Conservation (phyloP, 2,888 invertebrate species). For the Chymomyza procnemis region DNA sequence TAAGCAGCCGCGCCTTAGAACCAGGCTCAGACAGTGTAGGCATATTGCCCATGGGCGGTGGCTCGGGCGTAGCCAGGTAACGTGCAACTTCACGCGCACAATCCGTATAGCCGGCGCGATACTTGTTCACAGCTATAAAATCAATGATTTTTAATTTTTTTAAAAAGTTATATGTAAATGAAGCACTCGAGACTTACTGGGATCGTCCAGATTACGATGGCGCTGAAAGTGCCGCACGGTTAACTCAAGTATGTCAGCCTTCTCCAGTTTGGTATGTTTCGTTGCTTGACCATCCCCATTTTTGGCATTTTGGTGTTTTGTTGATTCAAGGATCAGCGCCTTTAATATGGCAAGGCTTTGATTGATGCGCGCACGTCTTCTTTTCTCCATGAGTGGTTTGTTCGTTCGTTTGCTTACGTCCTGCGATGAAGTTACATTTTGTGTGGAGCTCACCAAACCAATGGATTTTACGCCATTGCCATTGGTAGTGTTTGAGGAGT, state of each 20-base stretch:
- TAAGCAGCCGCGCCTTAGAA: constrained; percentile 81
- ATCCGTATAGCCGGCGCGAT: constrained; percentile 82
- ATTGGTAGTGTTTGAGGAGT: constrained; percentile 62
- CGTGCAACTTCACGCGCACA: constrained; percentile 82
- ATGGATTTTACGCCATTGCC: constrained; percentile 72
- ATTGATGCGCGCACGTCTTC: constrained; percentile 86
- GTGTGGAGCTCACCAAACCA: constrained; percentile 75
- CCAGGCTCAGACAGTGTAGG: constrained; percentile 80
- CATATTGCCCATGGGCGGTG: constrained; percentile 76
- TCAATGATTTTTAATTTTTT: background rate
- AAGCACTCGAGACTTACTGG: constrained; percentile 72
- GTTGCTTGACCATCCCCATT: constrained; percentile 80
- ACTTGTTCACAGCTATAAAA: constrained; percentile 75
- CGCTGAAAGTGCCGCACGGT: constrained; percentile 89
- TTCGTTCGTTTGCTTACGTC: constrained; percentile 82
- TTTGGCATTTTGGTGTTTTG: constrained; percentile 79
- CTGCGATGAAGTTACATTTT: constrained; percentile 77
- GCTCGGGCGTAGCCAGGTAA: constrained; percentile 78
- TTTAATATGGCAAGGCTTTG: constrained; percentile 86
- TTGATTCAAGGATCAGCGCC: constrained; percentile 85
- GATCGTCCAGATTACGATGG: constrained; percentile 84
- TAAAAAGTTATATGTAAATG: background rate
- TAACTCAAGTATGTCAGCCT: constrained; percentile 88
- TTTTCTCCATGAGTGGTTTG: constrained; percentile 89
- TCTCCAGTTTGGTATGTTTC: constrained; percentile 90